Conservation (phyloP, 2,113 vertebrate genomes). For the Bathybates hornii region DNA sequence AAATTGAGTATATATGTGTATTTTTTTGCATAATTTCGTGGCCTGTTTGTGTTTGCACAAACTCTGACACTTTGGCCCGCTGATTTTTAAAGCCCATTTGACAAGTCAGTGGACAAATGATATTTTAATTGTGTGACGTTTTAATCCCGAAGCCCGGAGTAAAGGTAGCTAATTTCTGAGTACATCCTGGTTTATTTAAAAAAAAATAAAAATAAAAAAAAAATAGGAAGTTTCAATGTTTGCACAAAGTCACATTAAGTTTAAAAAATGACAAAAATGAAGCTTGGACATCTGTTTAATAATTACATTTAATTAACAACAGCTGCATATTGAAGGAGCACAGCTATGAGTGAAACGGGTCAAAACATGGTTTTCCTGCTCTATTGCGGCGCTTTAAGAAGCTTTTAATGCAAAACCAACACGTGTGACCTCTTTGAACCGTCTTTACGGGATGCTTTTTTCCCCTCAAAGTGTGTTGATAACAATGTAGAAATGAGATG, state of each 20-base stretch:
- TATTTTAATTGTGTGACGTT: background rate
- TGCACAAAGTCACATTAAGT: background rate
- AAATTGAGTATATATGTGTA: background rate
- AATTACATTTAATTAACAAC: background rate
- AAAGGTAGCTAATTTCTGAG: background rate
- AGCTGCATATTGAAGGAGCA: background rate
- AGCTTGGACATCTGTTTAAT: background rate
- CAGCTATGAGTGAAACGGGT: background rate
- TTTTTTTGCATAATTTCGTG: accelerated
- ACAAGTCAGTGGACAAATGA: background rate
- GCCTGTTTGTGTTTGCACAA: background rate
- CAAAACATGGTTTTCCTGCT: background rate
- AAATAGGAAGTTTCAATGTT: background rate
- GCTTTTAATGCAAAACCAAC: background rate
- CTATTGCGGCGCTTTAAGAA: background rate
- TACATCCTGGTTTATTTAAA: background rate
- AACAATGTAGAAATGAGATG: background rate
- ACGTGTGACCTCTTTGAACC: background rate
- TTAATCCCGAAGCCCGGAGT: background rate
- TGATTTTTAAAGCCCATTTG: background rate
- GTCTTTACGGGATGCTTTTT: background rate
- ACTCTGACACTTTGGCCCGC: background rate
- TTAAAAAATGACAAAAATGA: background rate
- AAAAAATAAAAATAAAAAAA: background rate
- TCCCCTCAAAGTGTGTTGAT: background rate